A percentile compares a stretch with the other conserved stretches of the same genome.
These are phyloP conservation scores for Heliconius hermathena DNA, from an alignment of 1,140 invertebrate species.

Conservation along the genomic window DNA sequence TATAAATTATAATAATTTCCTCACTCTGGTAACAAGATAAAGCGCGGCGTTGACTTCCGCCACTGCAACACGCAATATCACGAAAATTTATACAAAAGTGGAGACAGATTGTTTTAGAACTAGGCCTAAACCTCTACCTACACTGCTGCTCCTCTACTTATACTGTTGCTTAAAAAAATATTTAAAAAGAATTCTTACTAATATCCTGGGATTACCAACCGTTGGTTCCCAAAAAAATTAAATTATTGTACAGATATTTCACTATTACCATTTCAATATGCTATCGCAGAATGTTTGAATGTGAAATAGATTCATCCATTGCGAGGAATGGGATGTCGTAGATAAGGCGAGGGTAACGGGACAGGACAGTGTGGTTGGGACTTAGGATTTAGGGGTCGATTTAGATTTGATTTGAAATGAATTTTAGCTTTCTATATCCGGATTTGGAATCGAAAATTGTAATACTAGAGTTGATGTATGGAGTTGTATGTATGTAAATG, in stretches of 20 bases:
- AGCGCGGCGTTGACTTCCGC: no score
- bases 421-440: background rate
- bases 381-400: background rate
- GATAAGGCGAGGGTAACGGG: constrained; percentile 6
- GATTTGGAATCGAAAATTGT: background rate
- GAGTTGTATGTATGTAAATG: background rate
- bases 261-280: background rate
- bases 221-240: background rate
- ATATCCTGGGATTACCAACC: no score
- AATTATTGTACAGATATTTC: background rate
- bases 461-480: background rate
- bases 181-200: no score
- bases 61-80: no score
- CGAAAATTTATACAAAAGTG: no score
- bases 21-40: no score
- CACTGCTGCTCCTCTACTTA: no score
- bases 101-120: no score
- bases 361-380: background rate
- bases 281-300: background rate
- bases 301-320: background rate
- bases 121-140: no score
- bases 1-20: no score
- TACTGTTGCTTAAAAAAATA: no score
- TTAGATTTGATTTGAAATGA: background rate
- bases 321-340: background rate